phyloP scores from a whole-genome alignment of 2,113 vertebrate genomes.

The Nannobrachium achirus region DNA sequence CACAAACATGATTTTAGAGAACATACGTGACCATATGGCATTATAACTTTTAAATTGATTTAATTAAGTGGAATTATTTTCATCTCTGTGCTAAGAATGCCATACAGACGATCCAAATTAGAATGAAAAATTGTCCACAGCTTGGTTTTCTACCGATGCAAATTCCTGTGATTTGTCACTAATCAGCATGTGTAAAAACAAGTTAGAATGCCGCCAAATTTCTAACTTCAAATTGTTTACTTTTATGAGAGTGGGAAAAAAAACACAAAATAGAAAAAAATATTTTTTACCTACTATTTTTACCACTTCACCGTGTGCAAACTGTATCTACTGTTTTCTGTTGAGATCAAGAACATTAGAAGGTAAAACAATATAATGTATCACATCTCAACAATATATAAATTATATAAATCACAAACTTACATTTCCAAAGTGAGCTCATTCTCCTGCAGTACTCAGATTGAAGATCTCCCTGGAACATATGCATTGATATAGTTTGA shows the following conservation, averaged over 20 bases:
- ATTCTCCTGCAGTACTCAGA: neutral
- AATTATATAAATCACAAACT: neutral
- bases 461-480: constrained; percentile 1
- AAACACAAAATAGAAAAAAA: no score
- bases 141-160: neutral
- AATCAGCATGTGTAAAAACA: neutral
- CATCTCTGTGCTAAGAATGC: constrained; percentile 26
- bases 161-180: constrained; percentile 15
- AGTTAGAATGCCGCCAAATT: neutral
- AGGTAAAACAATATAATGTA: neutral
- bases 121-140: constrained; percentile 24
- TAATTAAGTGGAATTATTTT: constrained; percentile 57
- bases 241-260: neutral
- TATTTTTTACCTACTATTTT: no score
- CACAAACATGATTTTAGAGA: constrained; percentile 30
- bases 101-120: constrained; percentile 60
- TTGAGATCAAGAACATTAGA: neutral
- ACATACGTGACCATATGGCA: constrained; percentile 59
- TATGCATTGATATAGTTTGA: neutral
- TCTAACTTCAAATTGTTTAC: neutral
- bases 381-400: constrained; percentile 3
- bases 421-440: constrained; percentile 4
- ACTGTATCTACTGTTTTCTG: neutral
- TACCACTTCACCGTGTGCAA: neutral
- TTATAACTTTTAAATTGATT: constrained; percentile 41